Evolutionary conservation across 2,797 vertebrate genomes (phyloP), one percentile per base, ranked within the genome.

Genomic region (Aldrovandia affinis): DNA sequence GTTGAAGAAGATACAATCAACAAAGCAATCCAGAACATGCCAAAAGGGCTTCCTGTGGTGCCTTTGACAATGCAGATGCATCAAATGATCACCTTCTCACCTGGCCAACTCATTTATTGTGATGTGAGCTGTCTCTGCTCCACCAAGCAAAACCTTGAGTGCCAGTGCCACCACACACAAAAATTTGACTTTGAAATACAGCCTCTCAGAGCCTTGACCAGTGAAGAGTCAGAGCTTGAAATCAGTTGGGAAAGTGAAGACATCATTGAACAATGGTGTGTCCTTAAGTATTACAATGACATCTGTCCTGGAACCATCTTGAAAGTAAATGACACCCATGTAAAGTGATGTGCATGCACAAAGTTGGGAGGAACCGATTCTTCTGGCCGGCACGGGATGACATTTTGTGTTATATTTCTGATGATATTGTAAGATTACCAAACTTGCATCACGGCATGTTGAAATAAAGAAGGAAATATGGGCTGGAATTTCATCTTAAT

Each of bases 321-420:
- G 6, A 36, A 82, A 30, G 81, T 83, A 15, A 82, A 68, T 82
- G 81, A 79, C 42, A 83, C 57, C 30, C 68, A 78, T 70, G 39
- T 47, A 68, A 50, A 85, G 84, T 82, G n/a, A 85, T 25, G 39
- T 54, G 70, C 55, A 85, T 85, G 81, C 73, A 83, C 85, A 86
- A 88, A 33, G 33, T 80, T 50, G 61, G 14, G 39, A 28, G 18
- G 50, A 82, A 82, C 36, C 61, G 3, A 22, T 82, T 73, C 63
- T 82, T 44, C 47, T 44, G 82, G 50, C 70, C 70, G 39, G 57
- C 18, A 47, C 36, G 0, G 39, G 36, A 59, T 33, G 54, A 85
- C 47, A 57, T 65, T 73, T n/a, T 81, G 59, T 81, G 79, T 33
- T 85, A 61, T 81, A 47, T 59, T 22, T 85, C 75, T 85, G 39